Base-by-base conservation (phyloP, 2,888 invertebrate genomes). In the Nipponacmea schrenckii region DNA sequence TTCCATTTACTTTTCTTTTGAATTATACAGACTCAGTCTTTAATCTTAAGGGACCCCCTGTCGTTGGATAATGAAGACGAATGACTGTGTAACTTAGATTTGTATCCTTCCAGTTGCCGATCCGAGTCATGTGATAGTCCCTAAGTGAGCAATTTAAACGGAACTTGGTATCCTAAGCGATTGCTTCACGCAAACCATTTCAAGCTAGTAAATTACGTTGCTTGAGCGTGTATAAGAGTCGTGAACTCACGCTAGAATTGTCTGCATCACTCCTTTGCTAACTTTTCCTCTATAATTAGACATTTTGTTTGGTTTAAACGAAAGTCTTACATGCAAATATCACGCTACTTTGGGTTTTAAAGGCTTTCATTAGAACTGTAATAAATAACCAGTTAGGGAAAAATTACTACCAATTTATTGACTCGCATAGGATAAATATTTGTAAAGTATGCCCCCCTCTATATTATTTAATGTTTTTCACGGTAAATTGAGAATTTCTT, bases 121-220 rank as follows among this genome's bases (percentile, higher is more conserved):
- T 39, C 39, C 39, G 56, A 24, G 24, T 56, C 56, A 56, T 56
- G 56, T 24, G 56, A 56, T 56, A 56, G 56, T 56, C 56, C 56
- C 56, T 24, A 56, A 24, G 56, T 56, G 56, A 56, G 56, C 24
- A 56, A 24, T 24, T 24, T 56, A 56, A 24, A 20, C 24, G 56
- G 56, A 24, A 56, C 24, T 24, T 56, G 20, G 24, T 24, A 24
- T 24, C 56, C 56, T 56, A 56, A 56, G 24, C 56, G 56, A 24
- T 56, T 56, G 20, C 24, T 56, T 56, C 56, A 56, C 56, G 56
- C 56, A 24, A 20, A 56, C 56, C 20, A 56, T 24, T 24, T 20
- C 56, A 24, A 14, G 56, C 56, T 10, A 14, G 20, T 56, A 56
- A 56, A 56, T 56, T 56, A 56, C 56, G 24, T 56, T 20, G 24